Percentiles rank a stretch among this genome's conserved stretches.
phyloP scores from a whole-genome alignment of 2,888 invertebrate genomes.

The Drosophila vallismaia region DNA sequence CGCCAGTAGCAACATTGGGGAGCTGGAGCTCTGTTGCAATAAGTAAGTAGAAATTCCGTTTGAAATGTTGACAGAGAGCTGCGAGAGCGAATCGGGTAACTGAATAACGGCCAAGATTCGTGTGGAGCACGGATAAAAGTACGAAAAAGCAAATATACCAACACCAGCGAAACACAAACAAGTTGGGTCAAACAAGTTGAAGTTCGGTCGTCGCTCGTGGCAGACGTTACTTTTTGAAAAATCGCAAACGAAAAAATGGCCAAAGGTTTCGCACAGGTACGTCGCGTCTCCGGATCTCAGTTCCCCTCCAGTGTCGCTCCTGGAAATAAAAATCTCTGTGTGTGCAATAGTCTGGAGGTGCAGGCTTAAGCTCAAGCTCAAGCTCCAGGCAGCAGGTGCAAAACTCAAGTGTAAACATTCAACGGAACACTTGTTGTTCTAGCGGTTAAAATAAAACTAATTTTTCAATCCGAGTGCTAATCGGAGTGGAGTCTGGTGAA shows the following conservation, averaged over 20 bases:
- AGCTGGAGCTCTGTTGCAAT: conserved; percentile 81
- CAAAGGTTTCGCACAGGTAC: conserved; percentile 81
- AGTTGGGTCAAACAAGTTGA: too few species aligned
- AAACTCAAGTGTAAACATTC: conserved; percentile 3
- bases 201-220: too few species aligned
- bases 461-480: not conserved
- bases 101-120: too few species aligned
- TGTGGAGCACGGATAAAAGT: too few species aligned
- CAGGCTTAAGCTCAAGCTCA: not conserved
- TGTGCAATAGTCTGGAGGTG: not conserved
- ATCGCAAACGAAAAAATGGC: too few species aligned
- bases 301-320: conserved; percentile 19
- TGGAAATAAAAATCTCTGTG: not conserved
- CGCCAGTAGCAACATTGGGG: conserved; percentile 37
- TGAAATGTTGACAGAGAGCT: too few species aligned
- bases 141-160: conserved; percentile 28
- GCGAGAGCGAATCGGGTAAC: too few species aligned
- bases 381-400: not conserved
- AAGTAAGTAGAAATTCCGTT: conserved; percentile 60
- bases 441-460: not conserved
- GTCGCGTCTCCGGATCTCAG: conserved; percentile 30
- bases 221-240: too few species aligned
- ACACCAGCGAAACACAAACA: conserved; percentile 77
- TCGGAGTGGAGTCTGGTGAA: not conserved
- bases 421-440: conserved; percentile 29